phyloP scores from a whole-genome alignment of 1,140 invertebrate species.

The Leptinotarsa defecta region DNA sequence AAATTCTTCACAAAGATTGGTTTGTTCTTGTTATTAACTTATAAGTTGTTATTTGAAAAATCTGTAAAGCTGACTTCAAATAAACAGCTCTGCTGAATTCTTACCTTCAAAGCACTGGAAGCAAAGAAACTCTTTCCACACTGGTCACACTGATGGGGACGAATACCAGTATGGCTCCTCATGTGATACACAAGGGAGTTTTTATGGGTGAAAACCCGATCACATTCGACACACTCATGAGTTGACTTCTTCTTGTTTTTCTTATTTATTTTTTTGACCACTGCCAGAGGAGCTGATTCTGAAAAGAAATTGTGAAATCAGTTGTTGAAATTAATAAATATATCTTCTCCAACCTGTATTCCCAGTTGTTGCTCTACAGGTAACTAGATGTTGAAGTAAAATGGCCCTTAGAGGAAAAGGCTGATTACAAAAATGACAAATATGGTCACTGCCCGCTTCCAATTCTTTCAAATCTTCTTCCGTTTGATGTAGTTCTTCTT shows the following conservation, averaged over 20 bases:
- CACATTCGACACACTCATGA: constrained; percentile 69
- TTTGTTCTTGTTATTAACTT: too few species aligned
- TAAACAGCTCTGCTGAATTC: neutral
- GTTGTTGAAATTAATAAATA: neutral
- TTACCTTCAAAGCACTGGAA: constrained; percentile 74
- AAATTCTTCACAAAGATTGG: too few species aligned
- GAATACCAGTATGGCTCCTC: constrained; percentile 75
- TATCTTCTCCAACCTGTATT: constrained; percentile 51
- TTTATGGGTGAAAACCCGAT: constrained; percentile 75
- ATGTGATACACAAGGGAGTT: constrained; percentile 86
- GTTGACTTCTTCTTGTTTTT: constrained; percentile 46
- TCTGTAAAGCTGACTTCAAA: neutral
- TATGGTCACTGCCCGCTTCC: constrained; percentile 53
- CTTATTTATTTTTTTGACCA: constrained; percentile 42
- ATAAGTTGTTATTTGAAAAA: constrained; percentile 34
- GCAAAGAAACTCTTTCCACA: constrained; percentile 84
- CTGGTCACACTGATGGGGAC: constrained; percentile 77
- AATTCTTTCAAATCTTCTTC: constrained; percentile 56
- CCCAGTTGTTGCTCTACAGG: constrained; percentile 48
- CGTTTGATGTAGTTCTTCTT: constrained; percentile 56
- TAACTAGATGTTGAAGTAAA: constrained; percentile 51
- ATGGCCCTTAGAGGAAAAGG: constrained; percentile 50
- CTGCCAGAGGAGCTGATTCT: constrained; percentile 34
- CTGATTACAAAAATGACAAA: constrained; percentile 52
- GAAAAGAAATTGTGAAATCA: neutral